phyloP scores from a whole-genome alignment of 92 coral and sea anemone genomes.

The Nematostella vectensis region DNA sequence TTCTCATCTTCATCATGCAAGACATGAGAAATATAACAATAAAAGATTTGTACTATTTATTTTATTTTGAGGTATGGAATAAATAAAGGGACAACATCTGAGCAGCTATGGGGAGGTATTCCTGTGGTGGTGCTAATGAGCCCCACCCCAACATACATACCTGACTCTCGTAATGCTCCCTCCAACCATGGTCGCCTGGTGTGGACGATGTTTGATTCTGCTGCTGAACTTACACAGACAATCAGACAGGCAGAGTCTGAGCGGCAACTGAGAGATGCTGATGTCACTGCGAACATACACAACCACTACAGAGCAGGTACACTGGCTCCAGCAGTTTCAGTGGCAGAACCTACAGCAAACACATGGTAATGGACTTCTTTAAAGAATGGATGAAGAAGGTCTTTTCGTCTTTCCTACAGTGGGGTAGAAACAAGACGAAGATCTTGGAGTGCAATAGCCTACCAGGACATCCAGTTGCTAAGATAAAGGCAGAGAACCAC shows the following conservation, averaged over 20 bases:
- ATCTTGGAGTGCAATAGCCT: constrained; percentile 13
- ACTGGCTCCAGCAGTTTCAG: too few relatives aligned
- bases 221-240: constrained; percentile 24
- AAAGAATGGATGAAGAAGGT: too few relatives aligned
- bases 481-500: constrained; percentile 18
- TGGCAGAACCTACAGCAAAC: constrained; percentile 7
- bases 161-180: constrained; percentile 28
- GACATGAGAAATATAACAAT: too few relatives aligned
- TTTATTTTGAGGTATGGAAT: constrained; percentile 19
- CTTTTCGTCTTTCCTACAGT: constrained; percentile 32
- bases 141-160: constrained; percentile 15
- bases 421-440: too few relatives aligned
- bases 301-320: constrained; percentile 22
- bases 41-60: too few relatives aligned
- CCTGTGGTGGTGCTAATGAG: constrained; percentile 29
- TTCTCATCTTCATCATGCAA: too few relatives aligned
- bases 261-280: constrained; percentile 24
- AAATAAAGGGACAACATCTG: constrained; percentile 15
- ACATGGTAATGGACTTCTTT: too few relatives aligned
- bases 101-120: constrained; percentile 26
- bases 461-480: constrained; percentile 28
- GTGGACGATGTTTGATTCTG: constrained; percentile 28
- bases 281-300: constrained; percentile 19
- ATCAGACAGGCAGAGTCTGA: too few relatives aligned
- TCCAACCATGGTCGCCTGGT: constrained; percentile 37